phyloP scores from a whole-genome alignment of 2,113 vertebrate species.

The Tonatia bakeri region DNA sequence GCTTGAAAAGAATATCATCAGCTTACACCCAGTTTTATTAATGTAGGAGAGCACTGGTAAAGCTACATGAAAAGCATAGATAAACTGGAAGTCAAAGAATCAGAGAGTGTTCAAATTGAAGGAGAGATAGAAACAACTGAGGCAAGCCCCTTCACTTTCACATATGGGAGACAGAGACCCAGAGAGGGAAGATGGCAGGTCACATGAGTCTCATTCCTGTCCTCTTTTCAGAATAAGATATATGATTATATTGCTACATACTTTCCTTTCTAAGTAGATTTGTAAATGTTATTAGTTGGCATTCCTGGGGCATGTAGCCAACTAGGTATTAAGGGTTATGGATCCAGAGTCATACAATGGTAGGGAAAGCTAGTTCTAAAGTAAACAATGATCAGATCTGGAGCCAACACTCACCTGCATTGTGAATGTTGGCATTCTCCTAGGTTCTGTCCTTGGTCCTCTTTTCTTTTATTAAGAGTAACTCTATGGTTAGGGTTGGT shows the following conservation, averaged over 20 bases:
- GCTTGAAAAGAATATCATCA: constrained; percentile 31
- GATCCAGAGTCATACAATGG: background rate
- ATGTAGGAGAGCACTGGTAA: background rate
- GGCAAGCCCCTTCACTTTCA: background rate
- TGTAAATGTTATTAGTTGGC: background rate
- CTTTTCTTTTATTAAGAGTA: background rate
- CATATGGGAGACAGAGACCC: background rate
- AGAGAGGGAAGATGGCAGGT: background rate
- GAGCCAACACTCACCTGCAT: background rate
- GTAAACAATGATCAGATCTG: background rate
- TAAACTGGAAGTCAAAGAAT: constrained; percentile 23
- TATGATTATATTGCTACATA: background rate
- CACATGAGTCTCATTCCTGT: background rate
- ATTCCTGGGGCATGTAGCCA: background rate
- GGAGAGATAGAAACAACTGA: background rate
- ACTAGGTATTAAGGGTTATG: background rate
- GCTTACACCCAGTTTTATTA: constrained; percentile 22
- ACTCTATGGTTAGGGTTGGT: background rate
- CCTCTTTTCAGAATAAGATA: background rate
- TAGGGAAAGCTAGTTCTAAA: background rate
- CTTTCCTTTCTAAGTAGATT: background rate
- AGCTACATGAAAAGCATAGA: background rate
- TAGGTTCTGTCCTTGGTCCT: background rate
- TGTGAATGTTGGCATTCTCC: background rate
- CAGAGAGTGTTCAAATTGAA: background rate